Evolutionary conservation across 2,888 invertebrate genomes (phyloP), one percentile per base, ranked within the genome.

Genomic region (Eupithecia insigniata): DNA sequence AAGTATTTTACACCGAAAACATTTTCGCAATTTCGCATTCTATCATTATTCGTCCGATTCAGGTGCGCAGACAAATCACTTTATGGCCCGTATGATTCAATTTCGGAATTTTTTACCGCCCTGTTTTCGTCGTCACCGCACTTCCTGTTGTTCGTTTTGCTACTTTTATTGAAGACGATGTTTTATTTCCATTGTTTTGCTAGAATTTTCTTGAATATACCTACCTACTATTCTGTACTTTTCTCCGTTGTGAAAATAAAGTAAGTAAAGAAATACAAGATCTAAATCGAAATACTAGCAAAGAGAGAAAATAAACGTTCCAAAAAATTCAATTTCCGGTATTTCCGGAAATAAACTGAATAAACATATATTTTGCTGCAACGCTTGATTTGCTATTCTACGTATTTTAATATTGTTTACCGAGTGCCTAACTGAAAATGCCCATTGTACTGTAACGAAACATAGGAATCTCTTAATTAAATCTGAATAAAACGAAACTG

Each of bases 31-130:
- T 43, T 22, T 51, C 61, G 67, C 22, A 75, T 68, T 70, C 65
- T 58, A 64, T 75, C 74, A 69, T 69, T 34, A 73, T 71, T 69
- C 60, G 26, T 43, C 62, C 32, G 70, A 74, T 78, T 76, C 80
- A 83, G 82, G 82, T 86, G 84, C 76, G 80, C 83, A 83, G 85
- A 84, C 82, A 84, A 86, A 86, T 85, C 83, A 84, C 78, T 84
- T 89, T 89, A 90, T 87, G 89, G 82, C 76, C 85, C 87, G 86
- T 84, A 77, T 87, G 87, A 90, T 89, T 88, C 82, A 84, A 90
- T 91, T 89, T 85, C 83, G 76, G 77, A 84, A 81, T 85, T 83
- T 88, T 85, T 87, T 86, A 86, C 84, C 82, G 82, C 78, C 79
- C 76, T 88, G 86, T 87, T 88, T 87, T 82, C 85, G 82, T 81